Base-by-base conservation (phyloP, 1,140 invertebrate genomes). In the Atta cephalotes region DNA sequence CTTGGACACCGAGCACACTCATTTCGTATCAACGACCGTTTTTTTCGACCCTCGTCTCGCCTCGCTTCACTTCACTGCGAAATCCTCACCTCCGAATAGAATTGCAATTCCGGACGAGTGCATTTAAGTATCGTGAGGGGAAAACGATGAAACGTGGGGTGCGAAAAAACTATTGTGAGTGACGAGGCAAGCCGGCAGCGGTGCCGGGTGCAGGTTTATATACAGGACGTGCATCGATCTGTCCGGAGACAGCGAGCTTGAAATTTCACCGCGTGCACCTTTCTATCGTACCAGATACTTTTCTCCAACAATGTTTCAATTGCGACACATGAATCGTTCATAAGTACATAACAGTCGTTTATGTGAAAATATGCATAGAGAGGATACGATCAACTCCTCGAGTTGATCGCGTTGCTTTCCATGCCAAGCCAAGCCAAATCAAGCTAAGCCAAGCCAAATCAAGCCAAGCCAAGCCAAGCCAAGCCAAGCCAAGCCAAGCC, bases 91-190 rank as follows among this genome's bases (percentile, higher is more conserved):
- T 62, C 35, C 14, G 31, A 49, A 81, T 45, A 58, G 53, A 70
- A 58, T 28, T 7, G 28, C 18, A 28, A 39, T 70, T 81, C 65
- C 39, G 58, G 51, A 70, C 21, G 65, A 5, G 31, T 56, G 78
- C 65, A 18, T 18, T 80, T 51, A 35, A 35, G 31, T 35, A 45
- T 63, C 9, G 21, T 1, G 31, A 28, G 62, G 49, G 31, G 49
- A 31, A 53, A 58, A 2, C 63, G 21, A 3, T 14, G 16, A 81
- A 81, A 81, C 25, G 21, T 70, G 16, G 63, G 78, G 78, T 81
- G 63, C 51, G n/a, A 81, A 21, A 56, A 81, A 56, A 81, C 14
- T 18, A 70, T 81, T 70, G 49, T 58, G 49, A 16, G 49, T 58
- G 49, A 16, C 18, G 45, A 5, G 25, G 10, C 58, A 58, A 58